Conservation (phyloP, 2,888 invertebrate genomes). For the Trissonchulus sp. region DNA sequence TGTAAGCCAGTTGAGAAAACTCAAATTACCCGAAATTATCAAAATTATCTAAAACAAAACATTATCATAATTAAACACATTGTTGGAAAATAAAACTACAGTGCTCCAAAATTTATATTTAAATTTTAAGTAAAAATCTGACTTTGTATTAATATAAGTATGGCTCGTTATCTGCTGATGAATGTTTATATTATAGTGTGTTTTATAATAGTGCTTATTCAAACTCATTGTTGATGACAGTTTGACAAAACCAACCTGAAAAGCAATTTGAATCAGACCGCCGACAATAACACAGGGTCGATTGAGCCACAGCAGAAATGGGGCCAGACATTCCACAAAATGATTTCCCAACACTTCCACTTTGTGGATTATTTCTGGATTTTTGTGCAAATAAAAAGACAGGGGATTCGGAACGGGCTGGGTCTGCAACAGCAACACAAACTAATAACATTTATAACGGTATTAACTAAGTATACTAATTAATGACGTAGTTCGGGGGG, state of each 20-base stretch:
- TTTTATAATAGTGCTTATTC: too few relatives aligned
- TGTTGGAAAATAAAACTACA: too few relatives aligned
- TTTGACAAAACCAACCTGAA: constrained; percentile 48
- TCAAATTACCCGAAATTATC: constrained; percentile 55
- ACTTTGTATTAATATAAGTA: too few relatives aligned
- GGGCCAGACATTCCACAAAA: constrained; percentile 54
- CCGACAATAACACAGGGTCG: constrained; percentile 47
- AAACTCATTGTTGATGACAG: neutral
- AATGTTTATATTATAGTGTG: too few relatives aligned
- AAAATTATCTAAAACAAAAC: constrained; percentile 48
- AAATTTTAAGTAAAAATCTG: too few relatives aligned
- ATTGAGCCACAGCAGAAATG: constrained; percentile 49
- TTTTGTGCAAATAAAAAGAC: constrained; percentile 54
- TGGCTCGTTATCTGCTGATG: too few relatives aligned
- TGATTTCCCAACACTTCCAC: constrained; percentile 55
- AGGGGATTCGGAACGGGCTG: constrained; percentile 56
- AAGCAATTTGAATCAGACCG: constrained; percentile 53
- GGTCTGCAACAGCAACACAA: constrained; percentile 49
- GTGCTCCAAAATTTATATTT: too few relatives aligned
- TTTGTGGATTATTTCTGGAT: constrained; percentile 52
- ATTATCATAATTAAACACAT: too few relatives aligned
- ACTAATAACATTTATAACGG: constrained; percentile 29
- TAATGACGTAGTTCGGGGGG: too few relatives aligned
- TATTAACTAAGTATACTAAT: too few relatives aligned
- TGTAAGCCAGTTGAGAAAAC: constrained; percentile 56